These are phyloP conservation scores for Erpornis zantholeuca DNA, from an alignment of 2,113 vertebrate species.

Conservation along the genomic window DNA sequence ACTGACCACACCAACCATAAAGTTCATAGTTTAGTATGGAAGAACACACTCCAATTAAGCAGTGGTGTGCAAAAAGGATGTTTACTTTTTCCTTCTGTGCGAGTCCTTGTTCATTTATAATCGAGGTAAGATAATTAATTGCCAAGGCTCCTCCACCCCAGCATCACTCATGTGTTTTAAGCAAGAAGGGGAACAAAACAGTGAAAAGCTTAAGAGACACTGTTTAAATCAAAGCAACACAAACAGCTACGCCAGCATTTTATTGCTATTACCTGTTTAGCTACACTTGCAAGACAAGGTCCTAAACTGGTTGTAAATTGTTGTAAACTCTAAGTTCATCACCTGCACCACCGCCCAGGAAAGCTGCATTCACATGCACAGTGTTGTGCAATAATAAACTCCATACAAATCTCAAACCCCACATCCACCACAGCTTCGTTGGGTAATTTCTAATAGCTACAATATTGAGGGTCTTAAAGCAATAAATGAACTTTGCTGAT, in stretches of 20 bases:
- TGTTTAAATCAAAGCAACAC: background rate
- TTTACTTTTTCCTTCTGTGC: background rate
- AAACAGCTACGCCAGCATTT: background rate
- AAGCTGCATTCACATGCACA: background rate
- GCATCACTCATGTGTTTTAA: slow-evolving; percentile 3
- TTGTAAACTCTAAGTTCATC: background rate
- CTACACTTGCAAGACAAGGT: background rate
- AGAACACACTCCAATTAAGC: background rate
- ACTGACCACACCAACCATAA: slow-evolving; percentile 15
- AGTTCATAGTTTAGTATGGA: background rate
- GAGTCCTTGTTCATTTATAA: background rate
- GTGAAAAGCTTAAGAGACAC: background rate
- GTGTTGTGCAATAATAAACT: background rate
- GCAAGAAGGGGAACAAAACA: background rate
- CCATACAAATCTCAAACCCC: background rate
- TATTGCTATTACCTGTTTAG: background rate
- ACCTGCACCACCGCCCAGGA: background rate
- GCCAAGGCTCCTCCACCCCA: background rate
- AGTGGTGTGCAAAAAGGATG: background rate
- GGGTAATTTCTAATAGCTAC: background rate
- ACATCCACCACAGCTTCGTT: background rate
- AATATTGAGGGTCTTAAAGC: background rate
- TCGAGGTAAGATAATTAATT: background rate
- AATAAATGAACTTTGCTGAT: background rate
- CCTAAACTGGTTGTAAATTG: slow-evolving; percentile 8